These are phyloP conservation scores for Halictus rubicundus DNA, from an alignment of 1,140 invertebrate genomes.

Conservation along the genomic window DNA sequence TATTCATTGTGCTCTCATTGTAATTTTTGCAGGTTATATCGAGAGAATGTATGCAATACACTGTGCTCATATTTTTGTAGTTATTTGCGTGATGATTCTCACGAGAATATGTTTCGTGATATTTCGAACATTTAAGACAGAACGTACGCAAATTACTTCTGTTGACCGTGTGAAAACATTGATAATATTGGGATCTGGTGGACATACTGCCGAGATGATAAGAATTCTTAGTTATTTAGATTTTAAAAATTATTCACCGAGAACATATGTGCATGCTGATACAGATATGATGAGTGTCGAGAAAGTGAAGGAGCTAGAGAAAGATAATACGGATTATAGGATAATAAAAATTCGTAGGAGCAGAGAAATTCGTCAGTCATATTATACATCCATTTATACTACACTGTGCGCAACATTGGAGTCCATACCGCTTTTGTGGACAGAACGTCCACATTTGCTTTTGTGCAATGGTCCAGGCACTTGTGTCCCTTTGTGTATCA, in stretches of 20 bases:
- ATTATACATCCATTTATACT: slow-evolving; percentile 88
- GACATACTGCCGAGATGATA: slow-evolving; percentile 95
- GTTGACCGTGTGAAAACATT: slow-evolving; percentile 73
- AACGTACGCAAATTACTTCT: slow-evolving; percentile 18
- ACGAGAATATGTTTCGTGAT: slow-evolving; percentile 66
- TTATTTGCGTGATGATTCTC: slow-evolving; percentile 2
- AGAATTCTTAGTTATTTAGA: slow-evolving; percentile 84
- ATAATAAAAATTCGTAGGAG: slow-evolving; percentile 89
- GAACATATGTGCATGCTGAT: slow-evolving; percentile 89
- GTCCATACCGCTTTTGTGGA: slow-evolving; percentile 87
- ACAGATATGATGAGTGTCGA: slow-evolving; percentile 88
- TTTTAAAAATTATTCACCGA: slow-evolving; percentile 83
- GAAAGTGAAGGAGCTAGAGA: slow-evolving; percentile 84
- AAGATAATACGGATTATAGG: slow-evolving; percentile 76
- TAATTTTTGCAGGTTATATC: slow-evolving; percentile 45
- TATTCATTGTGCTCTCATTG: slow-evolving; percentile 5
- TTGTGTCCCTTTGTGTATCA: slow-evolving; percentile 92
- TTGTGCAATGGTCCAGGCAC: slow-evolving; percentile 98
- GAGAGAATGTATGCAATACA: slow-evolving; percentile 14
- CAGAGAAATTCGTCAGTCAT: slow-evolving; percentile 93
- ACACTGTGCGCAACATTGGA: slow-evolving; percentile 87
- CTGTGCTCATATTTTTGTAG: slow-evolving; percentile 5
- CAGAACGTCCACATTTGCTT: slow-evolving; percentile 87
- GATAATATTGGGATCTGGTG: slow-evolving; percentile 84
- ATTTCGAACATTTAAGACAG: slow-evolving; percentile 52